Evolutionary conservation across 2,113 vertebrate genomes (phyloP).

Genomic region (Spea bombifrons): DNA sequence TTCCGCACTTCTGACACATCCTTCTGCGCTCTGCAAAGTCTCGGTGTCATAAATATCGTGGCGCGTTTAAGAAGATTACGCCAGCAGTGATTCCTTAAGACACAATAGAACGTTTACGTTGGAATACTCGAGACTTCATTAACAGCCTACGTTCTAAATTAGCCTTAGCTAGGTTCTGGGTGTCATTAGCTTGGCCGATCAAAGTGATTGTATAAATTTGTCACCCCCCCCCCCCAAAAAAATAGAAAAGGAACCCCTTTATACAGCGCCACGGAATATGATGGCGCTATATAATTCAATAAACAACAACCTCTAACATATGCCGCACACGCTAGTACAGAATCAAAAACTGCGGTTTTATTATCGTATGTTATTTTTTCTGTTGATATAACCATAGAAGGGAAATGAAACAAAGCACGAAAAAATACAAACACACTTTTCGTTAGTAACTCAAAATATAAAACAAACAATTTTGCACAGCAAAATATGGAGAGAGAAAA

Average conservation of each 20-base stretch:
- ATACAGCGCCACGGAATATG: neutral
- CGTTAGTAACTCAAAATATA: conserved; percentile 89
- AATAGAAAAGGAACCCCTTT: neutral
- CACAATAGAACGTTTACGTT: too few relatives aligned
- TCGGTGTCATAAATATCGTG: too few relatives aligned
- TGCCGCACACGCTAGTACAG: conserved; percentile 70
- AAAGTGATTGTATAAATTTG: too few relatives aligned
- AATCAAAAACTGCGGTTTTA: conserved; percentile 80
- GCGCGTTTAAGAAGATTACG: too few relatives aligned
- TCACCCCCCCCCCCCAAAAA: too few relatives aligned
- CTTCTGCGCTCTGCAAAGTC: neutral
- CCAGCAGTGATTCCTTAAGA: too few relatives aligned
- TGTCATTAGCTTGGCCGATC: too few relatives aligned
- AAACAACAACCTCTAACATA: conserved; percentile 38
- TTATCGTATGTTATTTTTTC: conserved; percentile 82
- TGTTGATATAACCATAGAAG: conserved; percentile 80
- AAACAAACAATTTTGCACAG: conserved; percentile 98
- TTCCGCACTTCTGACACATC: neutral
- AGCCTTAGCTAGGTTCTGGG: too few relatives aligned
- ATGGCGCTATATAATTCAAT: neutral
- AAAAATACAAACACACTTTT: conserved; percentile 98
- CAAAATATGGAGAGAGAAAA: conserved; percentile 89
- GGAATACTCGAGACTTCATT: too few relatives aligned
- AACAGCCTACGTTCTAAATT: too few relatives aligned
- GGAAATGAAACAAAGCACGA: conserved; percentile 93